A percentile compares a stretch with the other conserved stretches of the same genome.
These are phyloP conservation scores for Ataeniobius toweri DNA, from an alignment of 2,797 vertebrate genomes.

Conservation along the genomic window DNA sequence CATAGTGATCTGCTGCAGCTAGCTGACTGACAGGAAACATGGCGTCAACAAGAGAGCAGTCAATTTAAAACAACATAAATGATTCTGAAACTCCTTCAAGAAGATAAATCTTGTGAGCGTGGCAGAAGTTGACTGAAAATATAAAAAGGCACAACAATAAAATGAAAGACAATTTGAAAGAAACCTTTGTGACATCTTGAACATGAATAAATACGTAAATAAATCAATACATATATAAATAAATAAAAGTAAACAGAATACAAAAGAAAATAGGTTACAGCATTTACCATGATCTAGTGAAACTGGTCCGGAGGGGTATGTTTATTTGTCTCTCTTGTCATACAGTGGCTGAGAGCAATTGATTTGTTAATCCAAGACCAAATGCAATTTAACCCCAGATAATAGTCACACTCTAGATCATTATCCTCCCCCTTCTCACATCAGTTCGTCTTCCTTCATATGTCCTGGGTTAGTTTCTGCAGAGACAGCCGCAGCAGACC, in stretches of 20 bases:
- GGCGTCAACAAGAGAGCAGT: not conserved
- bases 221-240: not conserved
- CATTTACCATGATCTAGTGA: not conserved
- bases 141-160: not conserved
- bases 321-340: slow-evolving; percentile 19
- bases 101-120: not conserved
- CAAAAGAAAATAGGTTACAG: not conserved
- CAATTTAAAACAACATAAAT: not conserved
- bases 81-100: not conserved
- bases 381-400: slow-evolving; percentile 56
- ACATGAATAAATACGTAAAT: not conserved
- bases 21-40: not conserved
- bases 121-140: not conserved
- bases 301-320: slow-evolving; percentile 12
- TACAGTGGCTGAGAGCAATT: slow-evolving; percentile 27
- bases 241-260: not conserved
- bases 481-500: slow-evolving; percentile 38
- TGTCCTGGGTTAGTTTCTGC: slow-evolving; percentile 39
- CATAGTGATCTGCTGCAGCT: not conserved
- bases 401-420: slow-evolving; percentile 30
- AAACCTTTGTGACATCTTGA: too few relatives aligned
- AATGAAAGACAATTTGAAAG: too few relatives aligned
- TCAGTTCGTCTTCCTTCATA: slow-evolving; percentile 20
- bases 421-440: not conserved
- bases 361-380: slow-evolving; percentile 54